These are phyloP conservation scores for Sylvia atricapilla DNA, from an alignment of 2,113 vertebrate species.

Conservation along the genomic window DNA sequence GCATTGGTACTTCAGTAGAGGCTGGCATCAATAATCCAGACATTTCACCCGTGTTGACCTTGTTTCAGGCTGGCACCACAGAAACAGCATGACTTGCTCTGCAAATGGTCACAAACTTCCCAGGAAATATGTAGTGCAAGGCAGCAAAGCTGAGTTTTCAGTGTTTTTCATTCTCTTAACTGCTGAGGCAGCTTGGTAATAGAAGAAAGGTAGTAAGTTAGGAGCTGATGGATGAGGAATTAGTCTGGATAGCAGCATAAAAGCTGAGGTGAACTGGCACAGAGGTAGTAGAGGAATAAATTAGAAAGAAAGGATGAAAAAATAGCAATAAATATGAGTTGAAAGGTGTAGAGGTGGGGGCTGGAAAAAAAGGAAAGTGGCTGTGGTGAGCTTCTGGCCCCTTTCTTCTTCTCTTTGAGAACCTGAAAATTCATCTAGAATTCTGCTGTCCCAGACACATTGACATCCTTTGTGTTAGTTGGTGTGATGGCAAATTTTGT, in stretches of 20 bases:
- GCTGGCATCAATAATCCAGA: not conserved
- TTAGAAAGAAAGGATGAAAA: not conserved
- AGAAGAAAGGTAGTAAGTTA: not conserved
- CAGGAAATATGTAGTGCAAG: not conserved
- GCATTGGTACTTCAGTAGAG: not conserved
- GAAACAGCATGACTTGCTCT: not conserved
- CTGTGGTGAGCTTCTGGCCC: not conserved
- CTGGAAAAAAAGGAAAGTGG: not conserved
- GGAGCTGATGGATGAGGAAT: not conserved
- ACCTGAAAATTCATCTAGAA: not conserved
- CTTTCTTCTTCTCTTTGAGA: not conserved
- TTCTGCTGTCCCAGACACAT: not conserved
- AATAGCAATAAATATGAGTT: not conserved
- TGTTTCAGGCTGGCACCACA: not conserved
- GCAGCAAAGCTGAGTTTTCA: not conserved
- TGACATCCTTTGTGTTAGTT: not conserved
- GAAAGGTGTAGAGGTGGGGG: not conserved
- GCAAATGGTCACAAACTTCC: not conserved
- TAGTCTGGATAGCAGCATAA: not conserved
- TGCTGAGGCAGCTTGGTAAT: not conserved
- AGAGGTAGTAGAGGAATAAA: not conserved
- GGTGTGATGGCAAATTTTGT: not conserved
- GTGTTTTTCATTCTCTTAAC: not conserved
- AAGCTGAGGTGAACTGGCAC: not conserved
- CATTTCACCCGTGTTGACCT: not conserved